A percentile compares a stretch with the other conserved stretches of the same genome.
Conservation (phyloP, 2,797 vertebrate genomes). For the Hydrocynus forskahlii region DNA sequence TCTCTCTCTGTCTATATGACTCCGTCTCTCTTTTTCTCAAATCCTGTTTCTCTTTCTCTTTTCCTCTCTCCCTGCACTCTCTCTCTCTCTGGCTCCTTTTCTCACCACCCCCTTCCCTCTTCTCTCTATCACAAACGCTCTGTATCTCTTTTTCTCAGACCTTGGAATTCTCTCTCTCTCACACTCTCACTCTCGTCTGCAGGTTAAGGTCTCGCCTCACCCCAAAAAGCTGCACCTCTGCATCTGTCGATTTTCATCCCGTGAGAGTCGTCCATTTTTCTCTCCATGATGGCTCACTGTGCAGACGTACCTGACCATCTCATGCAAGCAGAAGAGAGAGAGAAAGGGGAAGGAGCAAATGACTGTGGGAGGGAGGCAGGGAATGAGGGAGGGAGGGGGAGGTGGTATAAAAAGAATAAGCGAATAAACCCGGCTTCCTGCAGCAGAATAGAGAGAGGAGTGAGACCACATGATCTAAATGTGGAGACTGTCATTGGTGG, state of each 20-base stretch:
- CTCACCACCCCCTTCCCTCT: not conserved
- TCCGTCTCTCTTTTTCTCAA: not conserved
- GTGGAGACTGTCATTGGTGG: conserved; percentile 26
- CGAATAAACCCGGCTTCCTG: conserved; percentile 83
- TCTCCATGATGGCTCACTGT: conserved; percentile 21
- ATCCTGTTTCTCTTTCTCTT: not conserved
- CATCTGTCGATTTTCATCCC: conserved; percentile 5
- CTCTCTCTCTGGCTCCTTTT: not conserved
- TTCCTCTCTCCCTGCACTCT: conserved; percentile 7
- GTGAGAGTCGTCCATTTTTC: conserved; percentile 18
- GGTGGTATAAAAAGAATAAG: conserved; percentile 70
- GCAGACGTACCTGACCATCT: conserved; percentile 32
- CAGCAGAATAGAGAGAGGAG: conserved; percentile 68
- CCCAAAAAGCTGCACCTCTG: conserved; percentile 1
- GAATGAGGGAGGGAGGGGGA: conserved; percentile 47
- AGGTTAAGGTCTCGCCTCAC: conserved; percentile 22
- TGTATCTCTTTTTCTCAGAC: not conserved
- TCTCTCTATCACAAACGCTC: conserved; percentile 38
- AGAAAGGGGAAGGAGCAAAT: conserved; percentile 25
- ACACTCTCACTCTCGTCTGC: conserved; percentile 13
- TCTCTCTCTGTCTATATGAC: not conserved
- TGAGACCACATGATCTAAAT: conserved; percentile 81
- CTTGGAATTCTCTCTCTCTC: not conserved
- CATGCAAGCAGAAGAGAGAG: conserved; percentile 13
- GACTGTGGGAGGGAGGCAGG: conserved; percentile 60